Evolutionary conservation across 2,888 invertebrate species (phyloP).

Genomic region (Operophtera brumata): DNA sequence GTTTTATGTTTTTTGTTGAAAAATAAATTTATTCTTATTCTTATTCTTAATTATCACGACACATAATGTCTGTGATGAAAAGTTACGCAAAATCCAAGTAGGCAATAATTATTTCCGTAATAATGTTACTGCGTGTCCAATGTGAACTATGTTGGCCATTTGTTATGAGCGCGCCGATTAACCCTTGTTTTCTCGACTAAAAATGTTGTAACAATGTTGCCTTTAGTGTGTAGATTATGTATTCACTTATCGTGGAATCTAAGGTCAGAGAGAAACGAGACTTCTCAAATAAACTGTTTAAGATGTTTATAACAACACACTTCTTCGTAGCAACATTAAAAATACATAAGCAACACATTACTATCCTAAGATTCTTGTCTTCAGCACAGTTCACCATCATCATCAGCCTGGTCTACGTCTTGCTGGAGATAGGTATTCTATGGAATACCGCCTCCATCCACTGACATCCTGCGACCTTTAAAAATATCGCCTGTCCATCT

Average conservation of each 20-base stretch:
- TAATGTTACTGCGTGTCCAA: constrained; percentile 20
- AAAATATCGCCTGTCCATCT: too few species aligned
- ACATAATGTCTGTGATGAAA: constrained; percentile 2
- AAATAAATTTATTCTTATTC: too few species aligned
- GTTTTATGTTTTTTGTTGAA: too few species aligned
- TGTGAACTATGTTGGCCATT: constrained; percentile 10
- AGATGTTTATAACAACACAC: too few species aligned
- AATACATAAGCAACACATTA: too few species aligned
- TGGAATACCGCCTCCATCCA: too few species aligned
- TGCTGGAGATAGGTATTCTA: too few species aligned
- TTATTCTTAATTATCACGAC: constrained; percentile 2
- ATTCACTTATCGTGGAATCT: neutral
- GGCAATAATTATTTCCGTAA: constrained; percentile 15
- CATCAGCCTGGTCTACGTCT: too few species aligned
- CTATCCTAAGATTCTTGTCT: too few species aligned
- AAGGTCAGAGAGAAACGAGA: neutral
- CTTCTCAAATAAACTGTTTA: neutral
- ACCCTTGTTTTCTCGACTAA: constrained; percentile 4
- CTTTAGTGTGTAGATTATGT: neutral
- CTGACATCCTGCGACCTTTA: too few species aligned
- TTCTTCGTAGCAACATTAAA: too few species aligned
- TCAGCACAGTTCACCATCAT: too few species aligned
- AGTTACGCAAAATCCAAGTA: constrained; percentile 12
- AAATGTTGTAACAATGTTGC: constrained; percentile 7
- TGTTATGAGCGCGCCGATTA: constrained; percentile 7